Evolutionary conservation across 1,140 invertebrate genomes (phyloP).

Genomic region (Polypedilum vanderplanki): DNA sequence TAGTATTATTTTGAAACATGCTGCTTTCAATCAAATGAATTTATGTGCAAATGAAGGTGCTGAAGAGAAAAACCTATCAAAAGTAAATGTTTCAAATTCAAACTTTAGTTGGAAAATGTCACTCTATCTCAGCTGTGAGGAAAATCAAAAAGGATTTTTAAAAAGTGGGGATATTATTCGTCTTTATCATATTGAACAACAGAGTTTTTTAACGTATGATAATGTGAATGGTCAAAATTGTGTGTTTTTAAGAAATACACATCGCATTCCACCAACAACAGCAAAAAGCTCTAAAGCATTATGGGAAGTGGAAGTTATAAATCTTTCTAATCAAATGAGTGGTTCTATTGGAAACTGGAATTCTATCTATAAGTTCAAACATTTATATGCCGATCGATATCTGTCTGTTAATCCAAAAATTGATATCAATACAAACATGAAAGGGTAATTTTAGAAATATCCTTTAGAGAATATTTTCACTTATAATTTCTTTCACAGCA

Average conservation of each 20-base stretch:
- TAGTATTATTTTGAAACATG: constrained; percentile 94
- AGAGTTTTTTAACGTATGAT: constrained; percentile 99
- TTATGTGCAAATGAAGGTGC: constrained; percentile 89
- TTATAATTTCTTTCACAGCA: constrained; percentile 58
- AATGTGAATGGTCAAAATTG: constrained; percentile 78
- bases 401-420: constrained; percentile 40
- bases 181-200: constrained; percentile 96
- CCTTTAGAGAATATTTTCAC: too few species aligned
- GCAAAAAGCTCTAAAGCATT: constrained; percentile 98
- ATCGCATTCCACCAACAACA: constrained; percentile 89
- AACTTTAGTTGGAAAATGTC: constrained; percentile 97
- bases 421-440: too few species aligned
- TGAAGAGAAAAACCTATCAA: constrained; percentile 93
- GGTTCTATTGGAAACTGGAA: constrained; percentile 98
- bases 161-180: constrained; percentile 97
- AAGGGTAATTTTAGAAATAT: too few species aligned
- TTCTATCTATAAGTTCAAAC: constrained; percentile 95
- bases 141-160: constrained; percentile 91
- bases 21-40: constrained; percentile 89
- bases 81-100: constrained; percentile 91
- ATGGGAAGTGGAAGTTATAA: constrained; percentile 98
- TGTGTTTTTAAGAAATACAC: constrained; percentile 77
- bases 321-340: constrained; percentile 91
- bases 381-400: constrained; percentile 95
- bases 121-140: constrained; percentile 91